Evolutionary conservation across 2,888 invertebrate genomes (phyloP).

Genomic region (Plutella xylostella): DNA sequence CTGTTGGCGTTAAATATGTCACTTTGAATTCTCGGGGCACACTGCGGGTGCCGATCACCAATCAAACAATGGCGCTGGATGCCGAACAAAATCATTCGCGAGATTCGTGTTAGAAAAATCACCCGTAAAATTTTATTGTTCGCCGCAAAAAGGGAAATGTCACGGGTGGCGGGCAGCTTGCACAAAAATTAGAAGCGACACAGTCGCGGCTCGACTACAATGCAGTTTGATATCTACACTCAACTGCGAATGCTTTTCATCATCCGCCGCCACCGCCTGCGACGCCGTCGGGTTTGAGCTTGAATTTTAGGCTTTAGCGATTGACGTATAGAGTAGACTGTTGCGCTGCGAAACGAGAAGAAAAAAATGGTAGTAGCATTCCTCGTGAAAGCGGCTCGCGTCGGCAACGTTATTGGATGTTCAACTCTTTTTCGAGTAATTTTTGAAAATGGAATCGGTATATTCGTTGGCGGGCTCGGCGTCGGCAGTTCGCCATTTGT

Average conservation of each 20-base stretch:
- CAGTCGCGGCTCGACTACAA: constrained; percentile 36
- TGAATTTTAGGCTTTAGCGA: constrained; percentile 1
- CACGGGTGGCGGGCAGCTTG: constrained; percentile 7
- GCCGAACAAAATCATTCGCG: not conserved
- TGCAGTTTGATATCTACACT: constrained; percentile 36
- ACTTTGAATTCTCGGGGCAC: constrained; percentile 37
- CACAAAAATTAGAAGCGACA: constrained; percentile 33
- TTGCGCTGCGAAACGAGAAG: constrained; percentile 19
- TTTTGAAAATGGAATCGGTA: constrained; percentile 52
- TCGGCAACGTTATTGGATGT: constrained; percentile 43
- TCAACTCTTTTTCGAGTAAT: constrained; percentile 49
- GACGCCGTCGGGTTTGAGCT: no score
- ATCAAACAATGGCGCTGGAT: constrained; percentile 51
- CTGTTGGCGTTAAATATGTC: constrained; percentile 61
- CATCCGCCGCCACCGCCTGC: constrained; percentile 22
- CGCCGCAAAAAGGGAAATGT: constrained; percentile 37
- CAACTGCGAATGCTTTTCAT: constrained; percentile 33
- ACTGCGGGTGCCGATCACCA: constrained; percentile 40
- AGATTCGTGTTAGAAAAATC: constrained; percentile 22
- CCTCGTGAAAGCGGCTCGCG: constrained; percentile 20
- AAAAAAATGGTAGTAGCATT: constrained; percentile 22
- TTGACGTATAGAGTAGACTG: not conserved
- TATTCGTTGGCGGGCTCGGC: constrained; percentile 22
- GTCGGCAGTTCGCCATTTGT: constrained; percentile 48
- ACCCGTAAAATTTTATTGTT: constrained; percentile 44